These are phyloP conservation scores for Enteromius argenteus DNA, from an alignment of 2,797 vertebrate genomes.

Conservation along the genomic window DNA sequence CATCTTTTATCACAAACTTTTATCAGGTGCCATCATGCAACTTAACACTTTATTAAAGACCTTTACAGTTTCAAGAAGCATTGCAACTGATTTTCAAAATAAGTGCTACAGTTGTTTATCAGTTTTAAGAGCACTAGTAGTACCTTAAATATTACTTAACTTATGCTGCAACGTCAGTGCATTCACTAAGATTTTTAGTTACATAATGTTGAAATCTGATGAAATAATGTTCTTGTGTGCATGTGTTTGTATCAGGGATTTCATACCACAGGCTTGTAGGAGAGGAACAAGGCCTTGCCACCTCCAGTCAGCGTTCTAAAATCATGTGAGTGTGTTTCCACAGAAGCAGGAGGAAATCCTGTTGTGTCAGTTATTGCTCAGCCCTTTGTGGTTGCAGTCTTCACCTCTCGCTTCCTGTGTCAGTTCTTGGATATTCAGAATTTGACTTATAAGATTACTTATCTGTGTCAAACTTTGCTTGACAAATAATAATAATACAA, in stretches of 20 bases:
- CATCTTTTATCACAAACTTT: no score
- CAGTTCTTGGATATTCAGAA: conserved; percentile 27
- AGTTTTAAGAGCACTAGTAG: background rate
- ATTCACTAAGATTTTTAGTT: conserved; percentile 13
- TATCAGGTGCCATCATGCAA: background rate
- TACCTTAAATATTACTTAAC: conserved; percentile 6
- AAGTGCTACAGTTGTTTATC: background rate
- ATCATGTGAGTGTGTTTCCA: conserved; percentile 83
- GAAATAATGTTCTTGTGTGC: conserved; percentile 3
- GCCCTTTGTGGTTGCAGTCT: conserved; percentile 44
- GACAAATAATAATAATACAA: background rate
- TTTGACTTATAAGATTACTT: background rate
- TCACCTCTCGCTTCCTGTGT: conserved; percentile 43
- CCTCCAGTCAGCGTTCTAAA: conserved; percentile 78
- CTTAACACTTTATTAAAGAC: background rate
- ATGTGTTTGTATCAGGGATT: conserved; percentile 81
- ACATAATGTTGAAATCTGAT: conserved; percentile 10
- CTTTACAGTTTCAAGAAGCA: background rate
- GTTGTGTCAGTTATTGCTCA: conserved; percentile 46
- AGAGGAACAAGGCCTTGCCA: conserved; percentile 88
- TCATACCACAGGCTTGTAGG: conserved; percentile 93
- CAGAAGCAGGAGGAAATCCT: conserved; percentile 47
- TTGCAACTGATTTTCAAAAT: conserved; percentile 17
- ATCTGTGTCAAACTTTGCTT: background rate
- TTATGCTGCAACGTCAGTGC: background rate